Base-by-base conservation (phyloP, 1,140 invertebrate species). In the Drosophila pseudoananassae region DNA sequence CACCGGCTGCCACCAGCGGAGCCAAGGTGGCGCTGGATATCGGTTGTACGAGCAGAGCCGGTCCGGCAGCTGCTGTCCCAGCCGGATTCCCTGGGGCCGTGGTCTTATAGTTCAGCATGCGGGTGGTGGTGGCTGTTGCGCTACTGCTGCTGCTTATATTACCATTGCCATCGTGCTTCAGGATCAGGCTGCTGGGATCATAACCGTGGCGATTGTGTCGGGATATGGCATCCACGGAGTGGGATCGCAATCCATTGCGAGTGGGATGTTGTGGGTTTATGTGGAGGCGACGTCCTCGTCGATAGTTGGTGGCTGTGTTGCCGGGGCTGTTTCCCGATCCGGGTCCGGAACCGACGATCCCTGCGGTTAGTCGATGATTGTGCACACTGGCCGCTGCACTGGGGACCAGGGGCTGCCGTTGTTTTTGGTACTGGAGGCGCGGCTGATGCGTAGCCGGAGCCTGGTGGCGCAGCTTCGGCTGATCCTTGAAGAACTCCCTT, bases 101-200 rank as follows among this genome's bases (percentile, higher is more conserved):
- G 15, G 75, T 80, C 52, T 91, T 91, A 47, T 91, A 91, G 50
- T 91, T 91, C 4, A 90, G 49, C 89, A 91, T 91, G 46, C 89
- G 88, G 36, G 76, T 79, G 6, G 74, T 73, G 31, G 53, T 47
- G n/a, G 29, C 61, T 8, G 49, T 29, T 5, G 66, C 38, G 49
- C 52, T 76, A 25, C 53, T 55, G 47, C 58, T 58, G 63, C 78
- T 82, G 33, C 66, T 79, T 0, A 90, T 73, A 14, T 83, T 83
- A 25, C 87, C 87, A 38, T 83, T 77, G 17, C 88, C 88, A 5
- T 91, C 89, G 45, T 91, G 89, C 47, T 91, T 91, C 10, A 91
- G 76, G 43, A 91, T 91, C 1, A 91, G 57, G 57, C 81, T 89
- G 33, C 80, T 79, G 36, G 89, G 89, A 75, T 91, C 89, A 27